Conservation (phyloP, 1,140 invertebrate genomes). For the Telenomus remus region DNA sequence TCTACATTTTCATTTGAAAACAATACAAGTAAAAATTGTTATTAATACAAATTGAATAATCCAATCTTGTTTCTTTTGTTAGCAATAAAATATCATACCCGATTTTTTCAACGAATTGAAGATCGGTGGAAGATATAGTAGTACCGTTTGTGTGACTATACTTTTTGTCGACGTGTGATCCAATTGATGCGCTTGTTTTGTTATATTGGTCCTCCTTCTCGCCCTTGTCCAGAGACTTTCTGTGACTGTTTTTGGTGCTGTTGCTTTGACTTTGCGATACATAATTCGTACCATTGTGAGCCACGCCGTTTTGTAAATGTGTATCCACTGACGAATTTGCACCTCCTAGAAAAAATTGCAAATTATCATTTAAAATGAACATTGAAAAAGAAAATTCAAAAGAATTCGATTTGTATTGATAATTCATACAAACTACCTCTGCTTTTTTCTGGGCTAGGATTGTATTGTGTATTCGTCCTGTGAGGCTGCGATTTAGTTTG, state of each 20-base stretch:
- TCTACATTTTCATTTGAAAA: background rate
- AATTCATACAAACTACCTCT: constrained; percentile 76
- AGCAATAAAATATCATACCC: no score
- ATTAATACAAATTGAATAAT: no score
- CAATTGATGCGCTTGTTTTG: constrained; percentile 68
- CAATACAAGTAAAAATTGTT: no score
- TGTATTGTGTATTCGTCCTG: constrained; percentile 72
- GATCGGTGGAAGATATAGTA: constrained; percentile 71
- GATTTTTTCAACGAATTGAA: constrained; percentile 77
- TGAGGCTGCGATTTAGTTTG: constrained; percentile 72
- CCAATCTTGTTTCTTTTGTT: no score
- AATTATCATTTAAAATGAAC: constrained; percentile 9
- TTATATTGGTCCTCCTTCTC: constrained; percentile 73
- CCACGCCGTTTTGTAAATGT: constrained; percentile 73
- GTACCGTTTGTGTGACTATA: constrained; percentile 76
- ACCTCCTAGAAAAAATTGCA: constrained; percentile 51
- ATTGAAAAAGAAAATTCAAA: background rate
- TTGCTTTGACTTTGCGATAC: constrained; percentile 65
- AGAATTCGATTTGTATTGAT: constrained; percentile 26
- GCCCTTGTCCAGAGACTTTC: constrained; percentile 76
- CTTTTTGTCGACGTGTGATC: constrained; percentile 71
- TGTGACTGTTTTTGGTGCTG: constrained; percentile 75
- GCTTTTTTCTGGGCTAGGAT: constrained; percentile 76
- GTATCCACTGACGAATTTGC: constrained; percentile 65
- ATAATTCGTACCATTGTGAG: constrained; percentile 67